Conservation (phyloP, 30 jellyfish, hydroid and myxozoan species). For the Clytia hemisphaerica region DNA sequence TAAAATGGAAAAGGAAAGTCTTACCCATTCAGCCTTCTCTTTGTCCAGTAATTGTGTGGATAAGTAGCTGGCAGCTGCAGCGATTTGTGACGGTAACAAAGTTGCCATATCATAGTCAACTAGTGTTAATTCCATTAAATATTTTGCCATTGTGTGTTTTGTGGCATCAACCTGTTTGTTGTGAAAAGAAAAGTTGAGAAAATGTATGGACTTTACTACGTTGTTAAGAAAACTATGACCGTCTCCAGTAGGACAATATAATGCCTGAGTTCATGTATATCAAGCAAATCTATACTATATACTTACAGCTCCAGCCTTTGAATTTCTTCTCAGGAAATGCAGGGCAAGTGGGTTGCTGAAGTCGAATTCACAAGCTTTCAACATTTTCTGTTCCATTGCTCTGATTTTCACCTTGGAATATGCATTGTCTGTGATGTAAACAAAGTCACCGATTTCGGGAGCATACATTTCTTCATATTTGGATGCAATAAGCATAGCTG, state of each 20-base stretch:
- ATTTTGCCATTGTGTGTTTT: slow-evolving; percentile 90
- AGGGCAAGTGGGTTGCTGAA: slow-evolving; percentile 81
- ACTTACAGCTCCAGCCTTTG: slow-evolving; percentile 81
- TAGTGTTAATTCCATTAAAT: slow-evolving; percentile 79
- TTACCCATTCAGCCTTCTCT: slow-evolving; percentile 70
- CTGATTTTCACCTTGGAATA: slow-evolving; percentile 63
- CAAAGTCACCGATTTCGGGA: slow-evolving; percentile 98
- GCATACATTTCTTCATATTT: slow-evolving; percentile 96
- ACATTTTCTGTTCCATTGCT: slow-evolving; percentile 72
- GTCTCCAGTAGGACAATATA: no score
- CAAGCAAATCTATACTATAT: neutral
- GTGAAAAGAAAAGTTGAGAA: neutral
- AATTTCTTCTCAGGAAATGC: slow-evolving; percentile 70
- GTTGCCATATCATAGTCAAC: slow-evolving; percentile 48
- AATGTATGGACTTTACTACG: neutral
- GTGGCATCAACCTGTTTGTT: slow-evolving; percentile 81
- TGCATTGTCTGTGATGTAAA: slow-evolving; percentile 90
- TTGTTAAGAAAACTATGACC: no score
- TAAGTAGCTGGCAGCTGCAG: slow-evolving; percentile 86
- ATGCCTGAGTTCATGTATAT: neutral
- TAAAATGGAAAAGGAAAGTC: neutral
- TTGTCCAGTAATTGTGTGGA: slow-evolving; percentile 55
- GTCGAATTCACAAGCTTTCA: slow-evolving; percentile 50
- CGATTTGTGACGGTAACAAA: slow-evolving; percentile 65
- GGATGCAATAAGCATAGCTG: slow-evolving; percentile 95